These are phyloP conservation scores for Eremophila alpestris DNA, from an alignment of 2,797 vertebrate species.

Conservation along the genomic window DNA sequence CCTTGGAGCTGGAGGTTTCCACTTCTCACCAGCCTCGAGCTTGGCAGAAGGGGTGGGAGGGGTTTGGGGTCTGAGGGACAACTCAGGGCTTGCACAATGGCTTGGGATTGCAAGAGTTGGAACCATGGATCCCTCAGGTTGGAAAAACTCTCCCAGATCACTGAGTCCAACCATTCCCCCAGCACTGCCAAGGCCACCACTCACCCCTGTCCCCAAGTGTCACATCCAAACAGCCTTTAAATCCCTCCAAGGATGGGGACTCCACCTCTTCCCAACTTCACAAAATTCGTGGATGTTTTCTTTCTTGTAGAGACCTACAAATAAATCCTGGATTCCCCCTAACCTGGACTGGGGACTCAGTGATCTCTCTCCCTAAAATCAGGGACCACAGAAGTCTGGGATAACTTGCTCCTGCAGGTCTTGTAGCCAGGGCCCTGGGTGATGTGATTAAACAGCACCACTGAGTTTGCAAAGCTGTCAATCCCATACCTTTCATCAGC, in stretches of 20 bases:
- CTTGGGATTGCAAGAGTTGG: neutral
- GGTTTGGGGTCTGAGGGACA: neutral
- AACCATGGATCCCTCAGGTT: neutral
- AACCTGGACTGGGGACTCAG: fast-evolving
- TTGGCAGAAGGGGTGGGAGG: neutral
- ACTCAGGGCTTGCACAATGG: fast-evolving
- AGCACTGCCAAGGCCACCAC: neutral
- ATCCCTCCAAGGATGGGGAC: too few species aligned
- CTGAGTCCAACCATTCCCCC: neutral
- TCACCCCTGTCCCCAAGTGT: fast-evolving
- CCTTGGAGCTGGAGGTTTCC: neutral
- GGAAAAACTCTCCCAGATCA: neutral
- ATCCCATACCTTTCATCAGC: slow-evolving; percentile 20
- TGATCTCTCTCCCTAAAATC: neutral
- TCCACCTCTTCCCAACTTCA: neutral
- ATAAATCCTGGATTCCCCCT: neutral
- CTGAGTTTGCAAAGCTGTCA: slow-evolving; percentile 17
- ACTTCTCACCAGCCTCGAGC: neutral
- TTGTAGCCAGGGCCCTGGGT: neutral
- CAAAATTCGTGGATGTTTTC: neutral
- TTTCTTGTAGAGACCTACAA: neutral
- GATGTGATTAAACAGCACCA: neutral
- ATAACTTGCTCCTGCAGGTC: neutral
- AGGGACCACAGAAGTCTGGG: neutral
- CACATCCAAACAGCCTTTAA: neutral